Percentiles rank a stretch among this genome's conserved stretches.
Evolutionary conservation across 2,888 invertebrate genomes (phyloP).

Genomic region (Mellilla xanthometata): DNA sequence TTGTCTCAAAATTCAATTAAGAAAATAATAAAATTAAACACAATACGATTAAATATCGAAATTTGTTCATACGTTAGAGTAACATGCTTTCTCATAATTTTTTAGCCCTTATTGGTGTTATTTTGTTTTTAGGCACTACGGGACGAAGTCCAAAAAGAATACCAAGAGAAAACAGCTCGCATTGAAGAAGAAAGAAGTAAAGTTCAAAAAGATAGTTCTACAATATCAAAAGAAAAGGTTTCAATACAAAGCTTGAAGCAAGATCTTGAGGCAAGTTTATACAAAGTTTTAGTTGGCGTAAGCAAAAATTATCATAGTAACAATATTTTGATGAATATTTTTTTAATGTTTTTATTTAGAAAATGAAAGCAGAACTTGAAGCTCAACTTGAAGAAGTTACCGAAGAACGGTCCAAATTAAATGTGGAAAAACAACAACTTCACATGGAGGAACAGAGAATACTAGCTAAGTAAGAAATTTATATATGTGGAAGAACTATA

Average conservation of each 20-base stretch:
- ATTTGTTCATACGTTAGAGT: too few species aligned
- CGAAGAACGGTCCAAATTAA: slow-evolving; percentile 66
- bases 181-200: slow-evolving; percentile 67
- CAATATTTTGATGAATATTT: not conserved
- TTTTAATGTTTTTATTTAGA: slow-evolving; percentile 43
- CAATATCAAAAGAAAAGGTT: slow-evolving; percentile 63
- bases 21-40: too few species aligned
- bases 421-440: slow-evolving; percentile 65
- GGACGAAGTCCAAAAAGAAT: slow-evolving; percentile 71
- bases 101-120: too few species aligned
- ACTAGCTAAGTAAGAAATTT: slow-evolving; percentile 58
- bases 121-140: slow-evolving; percentile 49
- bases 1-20: too few species aligned
- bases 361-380: slow-evolving; percentile 69
- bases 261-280: slow-evolving; percentile 66
- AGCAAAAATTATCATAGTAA: too few species aligned
- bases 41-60: too few species aligned
- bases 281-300: too few species aligned
- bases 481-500: too few species aligned
- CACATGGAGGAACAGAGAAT: slow-evolving; percentile 72
- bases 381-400: slow-evolving; percentile 68
- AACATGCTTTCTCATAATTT: too few species aligned
- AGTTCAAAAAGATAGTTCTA: slow-evolving; percentile 55
- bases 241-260: slow-evolving; percentile 61
- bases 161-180: slow-evolving; percentile 62